These are phyloP conservation scores for Diploptera punctata DNA, from an alignment of 2,888 invertebrate species.

Conservation along the genomic window DNA sequence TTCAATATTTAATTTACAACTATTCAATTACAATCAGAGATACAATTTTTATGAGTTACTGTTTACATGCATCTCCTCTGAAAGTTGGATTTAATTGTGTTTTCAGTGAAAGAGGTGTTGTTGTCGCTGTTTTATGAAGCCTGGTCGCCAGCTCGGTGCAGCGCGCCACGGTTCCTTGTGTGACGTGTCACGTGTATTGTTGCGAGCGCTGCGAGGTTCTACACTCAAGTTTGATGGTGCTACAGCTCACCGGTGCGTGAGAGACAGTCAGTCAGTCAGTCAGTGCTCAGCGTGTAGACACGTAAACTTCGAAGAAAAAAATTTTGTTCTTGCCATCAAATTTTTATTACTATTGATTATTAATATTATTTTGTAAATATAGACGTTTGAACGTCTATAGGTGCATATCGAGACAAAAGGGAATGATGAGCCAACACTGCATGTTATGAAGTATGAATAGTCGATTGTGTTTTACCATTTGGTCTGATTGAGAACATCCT, in stretches of 20 bases:
- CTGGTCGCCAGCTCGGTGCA: slow-evolving; percentile 43
- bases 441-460: slow-evolving; percentile 29
- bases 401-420: slow-evolving; percentile 39
- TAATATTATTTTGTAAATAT: slow-evolving; percentile 40
- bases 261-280: slow-evolving; percentile 2
- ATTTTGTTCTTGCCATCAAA: slow-evolving; percentile 43
- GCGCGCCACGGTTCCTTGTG: slow-evolving; percentile 10
- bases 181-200: background rate
- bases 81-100: too few relatives aligned
- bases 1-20: too few relatives aligned
- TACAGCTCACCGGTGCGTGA: background rate
- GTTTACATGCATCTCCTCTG: too few relatives aligned
- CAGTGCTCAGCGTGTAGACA: slow-evolving; percentile 18
- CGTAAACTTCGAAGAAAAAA: slow-evolving; percentile 35
- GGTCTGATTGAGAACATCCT: slow-evolving; percentile 38
- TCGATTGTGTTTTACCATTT: slow-evolving; percentile 25
- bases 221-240: slow-evolving; percentile 11
- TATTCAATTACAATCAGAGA: too few relatives aligned
- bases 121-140: slow-evolving; percentile 59
- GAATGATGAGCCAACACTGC: slow-evolving; percentile 23
- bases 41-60: too few relatives aligned
- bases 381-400: slow-evolving; percentile 42
- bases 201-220: background rate
- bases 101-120: slow-evolving; percentile 67
- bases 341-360: slow-evolving; percentile 42